Base-by-base conservation (phyloP, 2,888 invertebrate genomes). In the Eupithecia centaureata region DNA sequence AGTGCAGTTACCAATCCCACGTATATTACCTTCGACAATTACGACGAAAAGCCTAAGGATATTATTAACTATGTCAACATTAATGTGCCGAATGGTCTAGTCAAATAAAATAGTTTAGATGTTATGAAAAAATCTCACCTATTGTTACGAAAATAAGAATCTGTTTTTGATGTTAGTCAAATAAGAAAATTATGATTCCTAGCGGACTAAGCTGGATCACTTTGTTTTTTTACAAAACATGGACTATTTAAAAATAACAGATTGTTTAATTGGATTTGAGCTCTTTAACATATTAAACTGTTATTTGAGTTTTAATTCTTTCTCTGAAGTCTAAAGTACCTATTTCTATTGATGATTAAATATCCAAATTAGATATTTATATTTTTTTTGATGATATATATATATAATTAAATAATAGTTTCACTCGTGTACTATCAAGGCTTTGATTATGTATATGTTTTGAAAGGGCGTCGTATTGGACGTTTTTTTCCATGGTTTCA, bases 1-100 rank as follows among this genome's bases (percentile, higher is more conserved):
- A 72, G 82, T 32, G 89, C 89, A 28, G 88, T 91, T 35, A 86
- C 90, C 18, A 92, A 93, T 72, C 93, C 90, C 22, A 91, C 89
- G n/a, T 93, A 93, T 65, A 90, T 90, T 35, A 85, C 89, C 1
- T 82, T 88, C 67, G 86, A 86, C 65, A 77, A 88, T 64, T 76
- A 82, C n/a, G 88, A 90, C 33, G 90, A 91, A 75, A 91, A 90
- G 77, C 86, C 90, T 65, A 84, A 86, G 62, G 86, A 89, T 76
- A 80, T 83, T 77, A 87, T 83, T 75, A 87, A 85, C 75, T 92
- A 93, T 75, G 73, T 74, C 18, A 76, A 77, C 61, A 85, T 88
- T 35, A 91, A 90, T 75, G 79, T 82, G 77, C 86, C 89, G 67
- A 92, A 92, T 75, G 90, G 92, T 86, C 89, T 92, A 91, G 91